Evolutionary conservation across 35 echinoderm and acorn worm species (phyloP).

Genomic region (Ptychodera flava): DNA sequence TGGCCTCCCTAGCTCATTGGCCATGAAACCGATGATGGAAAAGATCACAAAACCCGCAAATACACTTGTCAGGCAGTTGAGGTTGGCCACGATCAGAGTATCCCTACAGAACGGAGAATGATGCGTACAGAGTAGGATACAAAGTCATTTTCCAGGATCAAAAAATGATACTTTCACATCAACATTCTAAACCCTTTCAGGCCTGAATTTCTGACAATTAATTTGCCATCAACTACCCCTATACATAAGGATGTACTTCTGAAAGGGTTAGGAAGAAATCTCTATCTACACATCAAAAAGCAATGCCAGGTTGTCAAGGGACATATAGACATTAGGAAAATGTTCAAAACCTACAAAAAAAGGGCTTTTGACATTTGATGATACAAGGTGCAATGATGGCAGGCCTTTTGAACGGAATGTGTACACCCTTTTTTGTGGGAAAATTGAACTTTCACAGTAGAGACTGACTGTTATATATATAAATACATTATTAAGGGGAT

Average conservation of each 20-base stretch:
- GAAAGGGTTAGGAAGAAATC: not conserved
- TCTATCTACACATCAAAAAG: conserved; percentile 1
- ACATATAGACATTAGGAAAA: no score
- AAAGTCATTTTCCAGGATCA: not conserved
- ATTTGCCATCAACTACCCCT: not conserved
- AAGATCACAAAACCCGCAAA: conserved; percentile 99
- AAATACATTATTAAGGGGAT: no score
- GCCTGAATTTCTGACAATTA: conserved; percentile 6
- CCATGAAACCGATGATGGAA: conserved; percentile 97
- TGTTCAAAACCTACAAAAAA: no score
- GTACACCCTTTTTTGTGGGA: no score
- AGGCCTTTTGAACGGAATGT: no score
- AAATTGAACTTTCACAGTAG: no score
- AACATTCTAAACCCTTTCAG: not conserved
- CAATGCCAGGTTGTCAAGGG: no score
- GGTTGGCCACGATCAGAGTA: conserved; percentile 75
- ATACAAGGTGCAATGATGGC: no score
- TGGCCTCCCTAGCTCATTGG: conserved; percentile 39
- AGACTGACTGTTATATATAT: no score
- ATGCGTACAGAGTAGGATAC: not conserved
- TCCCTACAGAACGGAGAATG: conserved; percentile 49
- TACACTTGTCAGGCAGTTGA: conserved; percentile 85
- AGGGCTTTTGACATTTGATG: no score
- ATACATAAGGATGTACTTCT: not conserved
- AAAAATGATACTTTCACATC: not conserved